Evolutionary conservation across 2,113 vertebrate species (phyloP).

Genomic region (Poeciliopsis retropinna): DNA sequence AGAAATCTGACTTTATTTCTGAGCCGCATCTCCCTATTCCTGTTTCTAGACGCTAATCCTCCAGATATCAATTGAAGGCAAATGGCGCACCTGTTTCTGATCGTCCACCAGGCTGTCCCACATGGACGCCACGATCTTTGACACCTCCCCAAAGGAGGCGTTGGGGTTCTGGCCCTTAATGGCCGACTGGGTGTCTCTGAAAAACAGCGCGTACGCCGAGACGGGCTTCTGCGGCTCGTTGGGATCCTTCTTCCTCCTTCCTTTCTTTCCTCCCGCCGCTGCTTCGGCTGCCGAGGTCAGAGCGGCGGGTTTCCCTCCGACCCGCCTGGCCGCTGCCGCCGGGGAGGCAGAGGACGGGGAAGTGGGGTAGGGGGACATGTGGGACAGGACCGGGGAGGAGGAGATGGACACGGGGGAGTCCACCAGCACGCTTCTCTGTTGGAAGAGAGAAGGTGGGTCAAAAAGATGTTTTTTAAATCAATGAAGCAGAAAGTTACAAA

Average conservation of each 20-base stretch:
- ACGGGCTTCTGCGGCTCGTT: conserved; percentile 93
- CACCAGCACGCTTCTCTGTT: conserved; percentile 76
- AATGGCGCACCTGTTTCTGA: conserved; percentile 86
- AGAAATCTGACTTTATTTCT: too few relatives aligned
- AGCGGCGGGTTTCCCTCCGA: conserved; percentile 63
- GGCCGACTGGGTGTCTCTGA: conserved; percentile 91
- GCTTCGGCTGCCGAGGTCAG: conserved; percentile 16
- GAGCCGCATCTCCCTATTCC: too few relatives aligned
- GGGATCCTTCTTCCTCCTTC: conserved; percentile 89
- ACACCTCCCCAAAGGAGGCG: conserved; percentile 92
- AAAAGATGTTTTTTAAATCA: too few relatives aligned
- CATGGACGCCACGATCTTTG: conserved; percentile 94
- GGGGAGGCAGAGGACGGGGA: conserved; percentile 45
- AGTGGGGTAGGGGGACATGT: conserved; percentile 52
- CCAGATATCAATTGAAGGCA: not conserved
- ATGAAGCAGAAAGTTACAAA: not conserved
- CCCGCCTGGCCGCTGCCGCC: conserved; percentile 68
- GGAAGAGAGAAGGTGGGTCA: not conserved
- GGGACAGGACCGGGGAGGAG: conserved; percentile 67
- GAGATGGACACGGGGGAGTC: conserved; percentile 76
- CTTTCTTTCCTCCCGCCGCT: conserved; percentile 70
- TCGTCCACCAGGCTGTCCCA: conserved; percentile 95
- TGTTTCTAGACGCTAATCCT: accelerated
- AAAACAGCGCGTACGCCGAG: conserved; percentile 92
- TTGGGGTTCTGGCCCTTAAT: conserved; percentile 95